These are phyloP conservation scores for Craniophora ligustri DNA, from an alignment of 2,888 invertebrate genomes.

Conservation along the genomic window DNA sequence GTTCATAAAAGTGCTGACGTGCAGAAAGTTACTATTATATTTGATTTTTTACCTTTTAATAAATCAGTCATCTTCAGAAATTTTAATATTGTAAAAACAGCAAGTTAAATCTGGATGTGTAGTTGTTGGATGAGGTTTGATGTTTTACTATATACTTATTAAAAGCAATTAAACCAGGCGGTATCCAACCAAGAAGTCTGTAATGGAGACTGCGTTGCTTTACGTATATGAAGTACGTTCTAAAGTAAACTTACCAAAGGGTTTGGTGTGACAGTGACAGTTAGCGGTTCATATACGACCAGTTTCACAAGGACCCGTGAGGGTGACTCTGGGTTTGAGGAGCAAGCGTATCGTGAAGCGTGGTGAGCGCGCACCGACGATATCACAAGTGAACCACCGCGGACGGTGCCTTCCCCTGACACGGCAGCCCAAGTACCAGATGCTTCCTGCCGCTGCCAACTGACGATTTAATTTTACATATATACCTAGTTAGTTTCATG, in stretches of 20 bases:
- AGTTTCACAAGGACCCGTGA: slow-evolving; percentile 90
- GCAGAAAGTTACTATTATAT: no score
- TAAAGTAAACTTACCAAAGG: slow-evolving; percentile 85
- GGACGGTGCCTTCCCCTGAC: slow-evolving; percentile 74
- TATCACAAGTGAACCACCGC: slow-evolving; percentile 80
- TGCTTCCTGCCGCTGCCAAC: slow-evolving; percentile 84
- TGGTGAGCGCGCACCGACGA: slow-evolving; percentile 90
- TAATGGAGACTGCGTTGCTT: no score
- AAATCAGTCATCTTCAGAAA: no score
- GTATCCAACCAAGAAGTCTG: no score
- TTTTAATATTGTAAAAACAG: no score
- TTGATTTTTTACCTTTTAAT: no score
- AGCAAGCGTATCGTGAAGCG: slow-evolving; percentile 91
- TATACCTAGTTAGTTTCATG: not conserved
- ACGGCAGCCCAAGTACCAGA: slow-evolving; percentile 76
- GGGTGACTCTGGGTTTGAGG: slow-evolving; percentile 90
- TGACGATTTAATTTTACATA: slow-evolving; percentile 55
- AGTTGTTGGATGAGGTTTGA: no score
- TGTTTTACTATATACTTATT: no score
- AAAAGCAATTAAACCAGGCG: no score
- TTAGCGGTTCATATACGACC: slow-evolving; percentile 90
- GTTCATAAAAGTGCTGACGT: no score
- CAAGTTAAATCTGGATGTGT: no score
- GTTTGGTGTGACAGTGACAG: slow-evolving; percentile 90
- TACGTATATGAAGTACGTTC: not conserved